Evolutionary conservation across 2,888 invertebrate genomes (phyloP), one percentile per base, ranked within the genome.

Genomic region (Habroteleia sp.): DNA sequence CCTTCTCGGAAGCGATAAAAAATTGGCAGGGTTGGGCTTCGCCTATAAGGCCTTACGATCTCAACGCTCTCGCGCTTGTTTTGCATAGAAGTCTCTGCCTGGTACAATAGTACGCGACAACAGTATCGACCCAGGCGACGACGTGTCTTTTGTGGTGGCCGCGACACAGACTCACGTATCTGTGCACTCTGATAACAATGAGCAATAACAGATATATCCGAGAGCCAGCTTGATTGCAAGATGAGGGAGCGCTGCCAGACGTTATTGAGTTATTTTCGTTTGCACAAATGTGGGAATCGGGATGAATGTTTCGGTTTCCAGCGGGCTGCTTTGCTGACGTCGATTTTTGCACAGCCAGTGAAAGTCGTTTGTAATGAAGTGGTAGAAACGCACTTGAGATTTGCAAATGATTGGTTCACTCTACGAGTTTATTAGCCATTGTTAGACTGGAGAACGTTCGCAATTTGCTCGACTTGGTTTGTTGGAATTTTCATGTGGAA

Each of bases 41-140:
- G 77, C 82, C 83, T 83, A 83, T 82, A 84, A 81, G 83, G 84
- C 81, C 80, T 83, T 83, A 83, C 81, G 84, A 81, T 29, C 17
- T 73, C 78, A 76, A 76, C 63, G 74, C 71, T 76, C 73, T 78
- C 44, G 56, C 46, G 76, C 78, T 81, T 81, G 81, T 4, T 84
- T 83, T 83, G 83, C 84, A 84, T 84, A 77, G 79, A 71, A 77
- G 77, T 71, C 48, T 37, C 41, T 54, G 63, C 76, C 80, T 63
- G 73, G 8, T 42, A 6, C 79, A 78, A 84, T 83, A 83, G 83
- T 84, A 78, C 79, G 42, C 81, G 77, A 84, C 84, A 82, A 83
- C 84, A 77, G 80, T 83, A 81, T 81, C 80, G 71, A 60, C 56
- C 74, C 77, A 79, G 74, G 25, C 39, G 39, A 80, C 63, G 17